Evolutionary conservation across 92 coral and sea anemone species (phyloP).

Genomic region (Heliopora coerulea): DNA sequence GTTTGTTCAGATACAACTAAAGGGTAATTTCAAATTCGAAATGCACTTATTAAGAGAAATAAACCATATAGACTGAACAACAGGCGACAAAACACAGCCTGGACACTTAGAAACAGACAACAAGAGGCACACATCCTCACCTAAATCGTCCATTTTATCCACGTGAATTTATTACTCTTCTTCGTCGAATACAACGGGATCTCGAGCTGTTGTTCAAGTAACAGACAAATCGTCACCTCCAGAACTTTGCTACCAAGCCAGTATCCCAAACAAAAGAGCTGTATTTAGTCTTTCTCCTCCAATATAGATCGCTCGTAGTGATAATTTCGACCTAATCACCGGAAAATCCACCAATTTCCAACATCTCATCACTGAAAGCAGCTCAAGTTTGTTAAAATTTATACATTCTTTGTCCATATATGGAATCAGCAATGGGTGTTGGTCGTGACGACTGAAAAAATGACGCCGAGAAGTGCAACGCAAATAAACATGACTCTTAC

Average conservation of each 20-base stretch:
- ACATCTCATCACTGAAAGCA: not conserved
- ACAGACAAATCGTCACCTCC: too few relatives aligned
- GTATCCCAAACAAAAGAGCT: slow-evolving; percentile 3
- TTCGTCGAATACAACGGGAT: too few relatives aligned
- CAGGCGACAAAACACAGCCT: slow-evolving; percentile 3
- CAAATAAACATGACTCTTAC: too few relatives aligned
- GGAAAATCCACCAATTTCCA: slow-evolving; percentile 24
- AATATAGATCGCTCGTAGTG: slow-evolving; percentile 18
- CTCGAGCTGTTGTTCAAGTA: too few relatives aligned
- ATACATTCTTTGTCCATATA: slow-evolving; percentile 32
- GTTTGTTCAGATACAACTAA: slow-evolving; percentile 8
- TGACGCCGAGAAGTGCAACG: too few relatives aligned
- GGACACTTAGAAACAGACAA: not conserved
- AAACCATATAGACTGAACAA: slow-evolving; percentile 3
- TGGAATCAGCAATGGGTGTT: slow-evolving; percentile 19
- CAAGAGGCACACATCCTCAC: not conserved
- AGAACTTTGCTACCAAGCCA: too few relatives aligned
- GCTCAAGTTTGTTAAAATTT: slow-evolving; percentile 24
- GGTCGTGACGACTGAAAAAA: not conserved
- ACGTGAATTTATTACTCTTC: not conserved
- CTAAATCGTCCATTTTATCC: slow-evolving; percentile 27
- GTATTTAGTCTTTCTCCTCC: not conserved
- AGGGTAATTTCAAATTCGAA: not conserved
- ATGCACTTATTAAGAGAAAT: too few relatives aligned
- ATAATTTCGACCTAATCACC: slow-evolving; percentile 31